phyloP scores from a whole-genome alignment of 2,797 vertebrate species.

The Mycteria americana region DNA sequence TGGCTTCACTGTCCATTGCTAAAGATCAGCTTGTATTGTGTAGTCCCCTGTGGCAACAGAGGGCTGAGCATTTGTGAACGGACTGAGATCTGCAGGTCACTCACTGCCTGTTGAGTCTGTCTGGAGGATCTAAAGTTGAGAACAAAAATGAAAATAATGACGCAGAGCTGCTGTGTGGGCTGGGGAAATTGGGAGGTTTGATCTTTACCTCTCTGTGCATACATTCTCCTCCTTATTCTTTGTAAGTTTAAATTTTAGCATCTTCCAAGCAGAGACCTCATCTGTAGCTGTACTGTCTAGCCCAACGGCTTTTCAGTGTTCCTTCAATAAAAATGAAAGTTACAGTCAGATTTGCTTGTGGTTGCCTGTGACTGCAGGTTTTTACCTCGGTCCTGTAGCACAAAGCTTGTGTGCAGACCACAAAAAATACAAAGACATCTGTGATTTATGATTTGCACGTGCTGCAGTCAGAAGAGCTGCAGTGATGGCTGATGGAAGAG shows the following conservation, averaged over 20 bases:
- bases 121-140: not conserved
- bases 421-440: not conserved
- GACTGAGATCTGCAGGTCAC: not conserved
- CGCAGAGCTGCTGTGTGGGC: not conserved
- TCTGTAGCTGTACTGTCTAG: not conserved
- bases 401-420: not conserved
- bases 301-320: not conserved
- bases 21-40: not conserved
- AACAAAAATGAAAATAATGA: not conserved
- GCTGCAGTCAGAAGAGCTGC: not conserved
- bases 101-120: not conserved
- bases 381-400: not conserved
- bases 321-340: not conserved
- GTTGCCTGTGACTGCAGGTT: not conserved
- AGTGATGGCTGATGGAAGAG: not conserved
- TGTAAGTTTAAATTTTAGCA: not conserved
- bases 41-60: not conserved
- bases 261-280: not conserved
- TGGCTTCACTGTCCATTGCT: not conserved
- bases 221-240: not conserved
- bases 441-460: constrained; percentile 28
- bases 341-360: not conserved
- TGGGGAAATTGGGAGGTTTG: not conserved
- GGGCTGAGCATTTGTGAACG: fast-evolving
- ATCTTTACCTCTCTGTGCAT: not conserved